These are phyloP conservation scores for Penaeus chinensis DNA, from an alignment of 1,140 invertebrate genomes.

Conservation along the genomic window DNA sequence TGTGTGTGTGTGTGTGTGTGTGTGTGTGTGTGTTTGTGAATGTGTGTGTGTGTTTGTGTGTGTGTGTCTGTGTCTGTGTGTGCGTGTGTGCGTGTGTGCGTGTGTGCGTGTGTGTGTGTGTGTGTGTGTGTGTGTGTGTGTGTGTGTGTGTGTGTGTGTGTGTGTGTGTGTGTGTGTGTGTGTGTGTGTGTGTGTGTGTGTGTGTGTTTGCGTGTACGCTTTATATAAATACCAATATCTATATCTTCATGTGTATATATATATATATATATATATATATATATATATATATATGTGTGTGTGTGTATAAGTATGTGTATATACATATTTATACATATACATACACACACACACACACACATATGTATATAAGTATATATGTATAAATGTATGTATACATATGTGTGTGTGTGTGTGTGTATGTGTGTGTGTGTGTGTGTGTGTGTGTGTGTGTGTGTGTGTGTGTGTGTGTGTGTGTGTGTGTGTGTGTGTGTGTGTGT, in stretches of 20 bases:
- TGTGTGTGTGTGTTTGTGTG: no score
- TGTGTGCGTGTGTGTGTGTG: no score
- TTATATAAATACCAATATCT: not conserved
- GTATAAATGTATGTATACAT: not conserved
- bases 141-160: no score
- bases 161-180: no score
- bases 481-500: constrained; percentile 11
- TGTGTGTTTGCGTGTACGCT: no score
- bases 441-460: not conserved
- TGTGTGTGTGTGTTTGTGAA: not conserved
- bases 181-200: no score
- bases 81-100: no score
- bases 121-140: no score
- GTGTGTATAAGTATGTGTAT: not conserved
- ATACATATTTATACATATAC: not conserved
- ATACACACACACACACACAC: constrained; percentile 9
- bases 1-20: not conserved
- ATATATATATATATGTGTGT: constrained; percentile 6
- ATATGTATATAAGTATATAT: not conserved
- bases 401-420: not conserved
- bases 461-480: constrained; percentile 22
- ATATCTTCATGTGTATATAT: not conserved
- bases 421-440: not conserved
- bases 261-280: constrained; percentile 25
- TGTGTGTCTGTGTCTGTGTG: no score